Base-by-base conservation (phyloP, 2,888 invertebrate genomes). In the Asteroscopus sphinx region DNA sequence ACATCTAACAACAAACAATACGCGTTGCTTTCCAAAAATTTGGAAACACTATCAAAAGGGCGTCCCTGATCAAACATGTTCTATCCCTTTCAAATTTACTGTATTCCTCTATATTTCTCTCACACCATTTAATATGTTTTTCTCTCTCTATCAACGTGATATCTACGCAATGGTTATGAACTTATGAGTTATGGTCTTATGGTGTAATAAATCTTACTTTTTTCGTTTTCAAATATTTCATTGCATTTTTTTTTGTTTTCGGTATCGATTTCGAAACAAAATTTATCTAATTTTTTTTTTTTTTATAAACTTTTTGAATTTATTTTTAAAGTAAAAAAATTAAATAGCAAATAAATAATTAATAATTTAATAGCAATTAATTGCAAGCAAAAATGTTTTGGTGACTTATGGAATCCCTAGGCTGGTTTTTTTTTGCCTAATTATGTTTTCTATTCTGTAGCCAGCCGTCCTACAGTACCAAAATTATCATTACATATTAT, bases 1-100 rank as follows among this genome's bases (percentile, higher is more conserved):
- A 11, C 26, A 63, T 75, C 68, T 76, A 75, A 83, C 12, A 71
- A 35, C 89, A 86, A 91, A 91, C 89, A 92, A 88, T 89, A 85
- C 84, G 76, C 87, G 79, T 79, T 80, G 83, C 92, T 93, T 94
- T 94, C 93, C 93, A 79, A 91, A 94, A 92, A 90, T 94, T 93
- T 93, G 93, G 93, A 94, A 94, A 94, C 93, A 92, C 90, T 93
- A 93, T 92, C 92, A 84, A 84, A 87, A 91, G 92, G 93, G 93
- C 90, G 91, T 79, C 86, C 77, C 81, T 84, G 73, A 85, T 89
- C 87, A 91, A 91, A 92, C 82, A 92, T 80, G 53, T 37, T 52
- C 79, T 51, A 35, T 92, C 93, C 68, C 86, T 68, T 60, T 80
- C 68, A 33, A 82, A 45, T 62, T 51, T 78, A 54, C 42, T 53